Base-by-base conservation (phyloP, 2,797 vertebrate species). In the Luscinia megarhynchos region DNA sequence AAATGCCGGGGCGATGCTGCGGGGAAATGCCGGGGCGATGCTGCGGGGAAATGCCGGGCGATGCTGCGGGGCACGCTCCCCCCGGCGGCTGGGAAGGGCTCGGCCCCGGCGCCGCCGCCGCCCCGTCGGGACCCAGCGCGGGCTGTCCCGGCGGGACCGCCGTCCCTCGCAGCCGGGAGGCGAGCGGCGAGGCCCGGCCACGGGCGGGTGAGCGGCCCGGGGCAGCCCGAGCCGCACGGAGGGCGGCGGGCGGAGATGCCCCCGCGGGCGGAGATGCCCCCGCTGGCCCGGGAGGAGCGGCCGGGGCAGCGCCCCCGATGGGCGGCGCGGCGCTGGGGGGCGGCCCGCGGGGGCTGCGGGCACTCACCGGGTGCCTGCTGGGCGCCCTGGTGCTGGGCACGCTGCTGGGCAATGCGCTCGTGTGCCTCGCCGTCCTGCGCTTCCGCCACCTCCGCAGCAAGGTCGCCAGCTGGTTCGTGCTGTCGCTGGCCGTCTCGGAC, bases 391-490 rank as follows among this genome's bases (percentile, higher is more conserved):
- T 98, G 80, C 94, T 98, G 76, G 97, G 98, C 92, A 98, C 98
- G 22, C 96, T 99, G 81, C 94, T 97, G 62, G 98, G 98, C 34
- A 98, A 98, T 57, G 96, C 94, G 3, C 97, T 98, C 14, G 98
- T 98, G 70, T 98, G 98, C 83, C 96, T 98, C 38, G 98, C 98
- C 3, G 93, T 98, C 53, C 96, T 98, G 59, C 97, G 98, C 84
- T 99, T 98, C 94, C 97, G 97, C 20, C 98, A 98, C 96, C 97
- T 98, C 85, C 96, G 98, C 19, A 97, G 98, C 94, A 98, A 98
- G 91, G 98, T 98, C 86, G 98, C 98, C 85, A 98, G 98, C 97
- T 98, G 98, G 95, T 98, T 99, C 17, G 98, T 98, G 50, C 98
- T 98, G 91, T 99, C 98, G 0, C 95, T 99, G 96, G 98, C 98